Evolutionary conservation across 2,113 vertebrate genomes (phyloP).

Genomic region (Motacilla tschutschensis): DNA sequence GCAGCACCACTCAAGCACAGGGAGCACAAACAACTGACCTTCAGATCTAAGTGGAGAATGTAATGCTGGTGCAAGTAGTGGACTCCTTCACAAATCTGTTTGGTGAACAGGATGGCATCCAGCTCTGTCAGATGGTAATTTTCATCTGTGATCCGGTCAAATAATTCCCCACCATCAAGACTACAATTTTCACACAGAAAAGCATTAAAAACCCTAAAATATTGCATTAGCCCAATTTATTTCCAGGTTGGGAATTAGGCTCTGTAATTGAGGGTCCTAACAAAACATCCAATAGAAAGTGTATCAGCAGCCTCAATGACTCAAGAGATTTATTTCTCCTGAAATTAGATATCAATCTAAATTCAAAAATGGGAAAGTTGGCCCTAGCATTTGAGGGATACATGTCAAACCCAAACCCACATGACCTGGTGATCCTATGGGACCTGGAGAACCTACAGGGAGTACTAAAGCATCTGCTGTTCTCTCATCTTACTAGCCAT

Average conservation of each 20-base stretch:
- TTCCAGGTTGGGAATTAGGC: background rate
- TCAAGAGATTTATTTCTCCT: background rate
- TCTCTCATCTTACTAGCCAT: background rate
- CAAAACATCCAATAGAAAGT: background rate
- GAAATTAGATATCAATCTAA: background rate
- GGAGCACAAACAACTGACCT: slow-evolving; percentile 69
- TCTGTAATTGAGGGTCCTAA: background rate
- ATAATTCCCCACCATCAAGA: slow-evolving; percentile 91
- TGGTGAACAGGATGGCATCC: slow-evolving; percentile 85
- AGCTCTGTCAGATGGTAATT: slow-evolving; percentile 87
- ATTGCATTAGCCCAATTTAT: background rate
- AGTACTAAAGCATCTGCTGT: background rate
- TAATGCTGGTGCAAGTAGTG: slow-evolving; percentile 88
- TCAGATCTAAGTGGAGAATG: slow-evolving; percentile 92
- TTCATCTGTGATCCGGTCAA: slow-evolving; percentile 93
- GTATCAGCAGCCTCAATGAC: background rate
- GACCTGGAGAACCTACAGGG: background rate
- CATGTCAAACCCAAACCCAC: background rate
- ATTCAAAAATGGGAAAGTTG: background rate
- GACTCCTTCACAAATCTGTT: slow-evolving; percentile 90
- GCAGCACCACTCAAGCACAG: background rate
- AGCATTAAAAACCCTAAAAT: background rate
- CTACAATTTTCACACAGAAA: slow-evolving; percentile 58
- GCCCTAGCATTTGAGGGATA: too few species aligned
- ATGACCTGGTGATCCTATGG: background rate